Evolutionary conservation across 2,888 invertebrate species (phyloP), one percentile per base, ranked within the genome.

Genomic region (Pyrrhosoma nymphula): DNA sequence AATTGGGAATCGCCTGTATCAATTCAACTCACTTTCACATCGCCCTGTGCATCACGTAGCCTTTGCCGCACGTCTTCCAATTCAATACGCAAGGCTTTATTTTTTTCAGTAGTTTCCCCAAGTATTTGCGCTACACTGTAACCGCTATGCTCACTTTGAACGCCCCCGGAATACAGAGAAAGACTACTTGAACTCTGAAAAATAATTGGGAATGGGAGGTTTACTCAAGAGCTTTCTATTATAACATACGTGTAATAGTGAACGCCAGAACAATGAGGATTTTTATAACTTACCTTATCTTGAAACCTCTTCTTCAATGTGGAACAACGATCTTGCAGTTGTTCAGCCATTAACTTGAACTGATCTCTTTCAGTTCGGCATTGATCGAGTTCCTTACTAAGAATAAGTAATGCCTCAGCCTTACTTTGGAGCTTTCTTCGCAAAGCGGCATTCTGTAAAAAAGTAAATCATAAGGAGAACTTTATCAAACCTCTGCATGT

Each of bases 391-490:
- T 99, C 98, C 96, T 98, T 98, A 95, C 98, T 98, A 96, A 99
- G 97, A 95, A 98, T 98, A n/a, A 98, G 97, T 75, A 99, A 97
- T 4, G 99, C 99, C 97, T 99, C 98, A 95, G 98, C 97, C 97
- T 99, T 99, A 96, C 98, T 98, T 96, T 98, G 98, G 56, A 99
- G 97, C 97, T 98, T 98, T 96, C 98, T 98, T 96, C 98, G 98
- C 35, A 98, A 96, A 2, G 98, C 98, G 20, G 97, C 97, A 96
- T 98, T 98, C 98, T 98, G 96, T 95, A 96, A 96, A 95, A 69
- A 82, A 88, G 26, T 95, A 95, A 63, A 56, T 20, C 20, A 56
- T 56, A 63, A 4, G 55, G 39, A 3, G 12, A 60, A 39, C 39
- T 55, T 90, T 39, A 88, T n/a, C 18, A 95, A n/a, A 69, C 1